Evolutionary conservation across 2,797 vertebrate genomes (phyloP).

Genomic region (Buceros bicornis): DNA sequence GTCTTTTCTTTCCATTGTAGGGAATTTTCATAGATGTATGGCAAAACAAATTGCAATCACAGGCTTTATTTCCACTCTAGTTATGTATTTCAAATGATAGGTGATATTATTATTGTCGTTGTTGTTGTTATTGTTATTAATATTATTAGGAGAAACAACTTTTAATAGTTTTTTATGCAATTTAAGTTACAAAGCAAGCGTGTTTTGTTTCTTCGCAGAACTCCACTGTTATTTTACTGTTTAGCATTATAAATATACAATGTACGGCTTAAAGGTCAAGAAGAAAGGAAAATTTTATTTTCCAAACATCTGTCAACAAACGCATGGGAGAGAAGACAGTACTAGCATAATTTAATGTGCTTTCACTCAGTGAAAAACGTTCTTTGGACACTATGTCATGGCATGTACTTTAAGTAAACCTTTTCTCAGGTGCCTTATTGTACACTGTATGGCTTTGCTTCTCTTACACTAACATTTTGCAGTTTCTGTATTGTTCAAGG

Average conservation of each 20-base stretch:
- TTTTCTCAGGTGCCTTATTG: slow-evolving; percentile 63
- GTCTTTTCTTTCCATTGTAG: slow-evolving; percentile 53
- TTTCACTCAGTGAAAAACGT: slow-evolving; percentile 61
- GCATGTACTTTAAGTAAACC: slow-evolving; percentile 64
- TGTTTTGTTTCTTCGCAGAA: background rate
- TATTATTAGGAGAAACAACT: slow-evolving; percentile 16
- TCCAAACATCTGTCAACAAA: slow-evolving; percentile 72
- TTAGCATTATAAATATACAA: slow-evolving; percentile 52
- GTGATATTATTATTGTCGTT: background rate
- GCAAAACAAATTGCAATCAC: slow-evolving; percentile 64
- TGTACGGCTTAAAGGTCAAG: slow-evolving; percentile 75
- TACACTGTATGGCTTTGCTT: slow-evolving; percentile 49
- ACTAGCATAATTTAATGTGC: slow-evolving; percentile 63
- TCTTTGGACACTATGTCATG: slow-evolving; percentile 67
- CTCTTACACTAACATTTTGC: slow-evolving; percentile 57
- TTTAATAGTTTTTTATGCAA: background rate
- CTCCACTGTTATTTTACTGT: background rate
- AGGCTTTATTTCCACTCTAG: slow-evolving; percentile 5
- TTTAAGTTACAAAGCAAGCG: background rate
- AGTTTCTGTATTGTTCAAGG: background rate
- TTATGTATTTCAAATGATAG: slow-evolving; percentile 37
- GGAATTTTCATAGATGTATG: slow-evolving; percentile 50
- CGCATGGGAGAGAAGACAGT: slow-evolving; percentile 57
- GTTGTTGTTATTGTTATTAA: background rate
- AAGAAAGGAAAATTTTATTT: slow-evolving; percentile 70